phyloP scores from a whole-genome alignment of 1,140 invertebrate species.

The Cydia strobilella region DNA sequence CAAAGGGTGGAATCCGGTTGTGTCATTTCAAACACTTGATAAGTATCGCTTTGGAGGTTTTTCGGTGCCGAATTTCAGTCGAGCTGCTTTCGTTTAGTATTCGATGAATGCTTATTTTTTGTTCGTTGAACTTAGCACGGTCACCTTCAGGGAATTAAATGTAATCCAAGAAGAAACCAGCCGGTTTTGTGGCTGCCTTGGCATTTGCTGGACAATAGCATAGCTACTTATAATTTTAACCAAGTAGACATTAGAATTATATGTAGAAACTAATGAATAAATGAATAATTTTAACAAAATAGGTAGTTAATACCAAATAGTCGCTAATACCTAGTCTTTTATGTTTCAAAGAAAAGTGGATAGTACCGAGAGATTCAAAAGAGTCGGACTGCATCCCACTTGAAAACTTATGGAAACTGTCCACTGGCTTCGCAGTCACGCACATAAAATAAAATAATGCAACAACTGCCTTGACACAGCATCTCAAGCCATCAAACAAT shows the following conservation, averaged over 20 bases:
- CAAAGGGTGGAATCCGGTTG: conserved; percentile 75
- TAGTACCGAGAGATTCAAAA: neutral
- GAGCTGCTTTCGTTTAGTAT: conserved; percentile 70
- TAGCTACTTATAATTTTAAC: conserved; percentile 9
- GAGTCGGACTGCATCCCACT: neutral
- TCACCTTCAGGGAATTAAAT: conserved; percentile 77
- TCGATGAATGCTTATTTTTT: conserved; percentile 72
- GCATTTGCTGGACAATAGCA: conserved; percentile 20
- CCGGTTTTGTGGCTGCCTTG: conserved; percentile 50
- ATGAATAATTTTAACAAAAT: no score
- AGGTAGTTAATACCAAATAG: no score
- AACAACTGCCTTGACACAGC: conserved; percentile 4
- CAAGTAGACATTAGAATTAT: neutral
- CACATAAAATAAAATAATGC: neutral
- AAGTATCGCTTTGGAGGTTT: conserved; percentile 74
- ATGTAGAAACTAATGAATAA: no score
- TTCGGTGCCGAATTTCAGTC: conserved; percentile 72
- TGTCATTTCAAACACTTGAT: conserved; percentile 81
- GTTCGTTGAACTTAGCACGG: conserved; percentile 61
- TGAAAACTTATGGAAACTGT: neutral
- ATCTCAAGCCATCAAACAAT: conserved; percentile 39
- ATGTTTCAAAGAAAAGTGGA: no score
- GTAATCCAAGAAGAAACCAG: conserved; percentile 72
- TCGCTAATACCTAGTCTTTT: no score
- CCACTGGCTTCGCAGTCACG: no score